These are phyloP conservation scores for Eupithecia subumbrata DNA, from an alignment of 2,888 invertebrate species.

Conservation along the genomic window DNA sequence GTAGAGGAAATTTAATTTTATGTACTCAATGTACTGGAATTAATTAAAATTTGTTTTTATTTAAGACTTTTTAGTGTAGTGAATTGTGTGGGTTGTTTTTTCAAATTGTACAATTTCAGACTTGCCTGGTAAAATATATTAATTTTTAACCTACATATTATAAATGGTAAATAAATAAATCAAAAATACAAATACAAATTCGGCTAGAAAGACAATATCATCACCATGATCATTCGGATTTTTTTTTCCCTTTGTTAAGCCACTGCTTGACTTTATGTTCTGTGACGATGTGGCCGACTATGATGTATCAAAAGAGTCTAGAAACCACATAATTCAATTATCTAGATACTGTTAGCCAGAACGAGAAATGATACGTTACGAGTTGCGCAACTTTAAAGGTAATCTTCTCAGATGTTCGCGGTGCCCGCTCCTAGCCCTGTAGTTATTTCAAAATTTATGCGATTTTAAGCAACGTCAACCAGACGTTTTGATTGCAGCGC, in stretches of 20 bases:
- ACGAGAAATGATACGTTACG: background rate
- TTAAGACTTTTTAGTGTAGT: no score
- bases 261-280: background rate
- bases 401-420: background rate
- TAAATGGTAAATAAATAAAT: no score
- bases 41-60: no score
- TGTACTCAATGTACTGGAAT: no score
- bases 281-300: background rate
- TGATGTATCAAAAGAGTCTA: background rate
- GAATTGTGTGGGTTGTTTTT: no score
- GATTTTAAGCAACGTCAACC: constrained; percentile 34
- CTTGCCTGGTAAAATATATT: no score
- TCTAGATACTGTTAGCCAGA: background rate
- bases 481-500: constrained; percentile 34
- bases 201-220: no score
- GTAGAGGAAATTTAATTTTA: no score
- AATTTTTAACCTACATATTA: no score
- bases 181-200: no score
- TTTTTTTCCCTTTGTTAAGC: background rate
- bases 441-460: constrained; percentile 37
- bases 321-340: background rate
- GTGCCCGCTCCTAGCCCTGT: constrained; percentile 22
- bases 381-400: background rate
- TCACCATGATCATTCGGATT: no score
- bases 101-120: no score